These are phyloP conservation scores for Dicyrtomina minuta DNA, from an alignment of 2,888 invertebrate genomes.

Conservation along the genomic window DNA sequence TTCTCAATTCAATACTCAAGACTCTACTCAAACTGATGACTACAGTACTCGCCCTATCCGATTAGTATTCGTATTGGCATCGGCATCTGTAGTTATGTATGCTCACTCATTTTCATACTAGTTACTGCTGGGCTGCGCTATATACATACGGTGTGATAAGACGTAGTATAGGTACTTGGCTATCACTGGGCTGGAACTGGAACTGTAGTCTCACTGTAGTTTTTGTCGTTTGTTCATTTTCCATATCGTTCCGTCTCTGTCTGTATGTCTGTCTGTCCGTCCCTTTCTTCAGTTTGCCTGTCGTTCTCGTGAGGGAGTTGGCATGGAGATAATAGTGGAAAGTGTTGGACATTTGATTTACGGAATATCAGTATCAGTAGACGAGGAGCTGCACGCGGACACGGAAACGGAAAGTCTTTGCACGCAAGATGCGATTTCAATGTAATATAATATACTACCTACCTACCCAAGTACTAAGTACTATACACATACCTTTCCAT, in stretches of 20 bases:
- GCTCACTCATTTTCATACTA: too few species aligned
- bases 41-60: too few species aligned
- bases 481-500: background rate
- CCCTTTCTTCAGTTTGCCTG: background rate
- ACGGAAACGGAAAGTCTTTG: slow-evolving; percentile 38
- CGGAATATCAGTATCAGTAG: slow-evolving; percentile 38
- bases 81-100: too few species aligned
- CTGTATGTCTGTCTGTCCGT: background rate
- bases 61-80: too few species aligned
- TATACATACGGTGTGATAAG: too few species aligned
- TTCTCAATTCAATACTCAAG: slow-evolving; percentile 2
- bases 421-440: slow-evolving; percentile 28
- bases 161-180: too few species aligned
- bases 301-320: slow-evolving; percentile 24
- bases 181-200: too few species aligned
- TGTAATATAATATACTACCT: background rate
- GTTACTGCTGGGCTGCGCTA: too few species aligned
- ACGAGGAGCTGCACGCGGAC: slow-evolving; percentile 4
- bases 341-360: slow-evolving; percentile 49
- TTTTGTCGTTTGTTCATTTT: slow-evolving; percentile 1
- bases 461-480: too few species aligned
- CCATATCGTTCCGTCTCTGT: background rate
- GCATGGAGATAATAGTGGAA: slow-evolving; percentile 39
- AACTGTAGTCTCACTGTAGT: too few species aligned
- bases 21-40: too few species aligned